Evolutionary conservation across 2,113 vertebrate species (phyloP), one percentile per base, ranked within the genome.

Genomic region (Leucosticte australis): DNA sequence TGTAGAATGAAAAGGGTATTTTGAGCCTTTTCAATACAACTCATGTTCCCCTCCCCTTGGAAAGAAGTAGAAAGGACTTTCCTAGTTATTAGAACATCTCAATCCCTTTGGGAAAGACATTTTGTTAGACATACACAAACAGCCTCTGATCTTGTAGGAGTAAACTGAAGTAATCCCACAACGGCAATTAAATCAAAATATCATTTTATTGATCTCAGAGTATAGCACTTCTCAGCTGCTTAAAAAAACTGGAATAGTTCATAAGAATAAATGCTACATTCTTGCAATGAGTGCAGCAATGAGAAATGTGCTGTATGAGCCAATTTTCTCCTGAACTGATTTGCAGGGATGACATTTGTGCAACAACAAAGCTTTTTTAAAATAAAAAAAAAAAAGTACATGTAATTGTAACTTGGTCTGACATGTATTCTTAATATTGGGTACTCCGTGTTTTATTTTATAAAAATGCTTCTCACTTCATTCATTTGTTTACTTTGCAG

Each of bases 401-500:
- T n/a, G 88, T 94, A 91, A 83, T 60, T 91, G 37, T 84, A 63
- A 87, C 95, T 90, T 57, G 8, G 9, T 79, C 89, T 93, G 59
- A 42, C 41, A 44, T 59, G 10, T 88, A 74, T 90, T 97, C 95
- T 94, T 84, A 68, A 83, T 91, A 83, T 83, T 31, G 7, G 28
- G 89, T 41, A 81, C 47, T 78, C 53, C 5, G 31, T 49, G n/a
- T 50, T 94, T 92, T 83, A 75, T 87, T 26, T 67, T 81, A 41
- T 65, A 33, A 76, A 83, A 91, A 78, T 15, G 19, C 9, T 88
- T 96, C 79, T 23, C 53, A 78, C 7, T 96, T 86, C 87, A 33
- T 83, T 83, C 2, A 83, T 97, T 96, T 87, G 16, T 97, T 94
- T 97, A 82, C 75, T 96, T 95, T 95, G 64, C 97, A 98, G 98